Base-by-base conservation (phyloP, 2,888 invertebrate species). In the Perizoma flavofasciatum region DNA sequence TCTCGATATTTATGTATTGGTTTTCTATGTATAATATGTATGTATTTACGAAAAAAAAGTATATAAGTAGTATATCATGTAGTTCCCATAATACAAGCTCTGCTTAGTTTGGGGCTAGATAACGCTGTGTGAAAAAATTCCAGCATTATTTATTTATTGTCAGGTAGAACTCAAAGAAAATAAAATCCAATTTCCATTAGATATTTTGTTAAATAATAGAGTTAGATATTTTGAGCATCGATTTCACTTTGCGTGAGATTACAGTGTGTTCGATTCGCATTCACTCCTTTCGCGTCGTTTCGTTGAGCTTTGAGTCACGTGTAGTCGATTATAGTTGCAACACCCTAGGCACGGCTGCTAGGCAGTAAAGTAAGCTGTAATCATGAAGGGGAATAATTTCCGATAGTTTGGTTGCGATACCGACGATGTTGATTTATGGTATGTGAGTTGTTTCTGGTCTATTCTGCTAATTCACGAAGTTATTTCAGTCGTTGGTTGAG, bases 371-470 rank as follows among this genome's bases (percentile, higher is more conserved):
- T 59, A 57, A 58, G 40, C 50, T 64, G 58, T 57, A 63, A 71
- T 70, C 64, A 70, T 67, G 51, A 68, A 72, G 69, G 66, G 61
- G 67, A 71, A 69, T 68, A 70, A 73, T 70, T 67, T 68, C 61
- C 65, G 70, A 72, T 62, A 61, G 63, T 68, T 64, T 49, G 49
- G 60, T 68, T 67, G 66, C 69, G 67, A 74, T 68, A 70, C 33
- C 55, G 22, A 47, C 61, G 55, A 61, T 60, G 63, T 59, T 67
- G 65, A 71, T 71, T 69, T 69, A 72, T 71, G 59, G 58, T 61
- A 50, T 45, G 37, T 55, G 8, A 22, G 35, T 54, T 52, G 55
- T 43, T 33, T 46, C 46, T 45, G n/a, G 5, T 8, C 10, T 11
- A 35, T 41, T 41, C 43, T 9, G 22, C 54, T 54, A 4, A 33